Conservation (phyloP, 2,888 invertebrate genomes). For the Orthosia cruda region DNA sequence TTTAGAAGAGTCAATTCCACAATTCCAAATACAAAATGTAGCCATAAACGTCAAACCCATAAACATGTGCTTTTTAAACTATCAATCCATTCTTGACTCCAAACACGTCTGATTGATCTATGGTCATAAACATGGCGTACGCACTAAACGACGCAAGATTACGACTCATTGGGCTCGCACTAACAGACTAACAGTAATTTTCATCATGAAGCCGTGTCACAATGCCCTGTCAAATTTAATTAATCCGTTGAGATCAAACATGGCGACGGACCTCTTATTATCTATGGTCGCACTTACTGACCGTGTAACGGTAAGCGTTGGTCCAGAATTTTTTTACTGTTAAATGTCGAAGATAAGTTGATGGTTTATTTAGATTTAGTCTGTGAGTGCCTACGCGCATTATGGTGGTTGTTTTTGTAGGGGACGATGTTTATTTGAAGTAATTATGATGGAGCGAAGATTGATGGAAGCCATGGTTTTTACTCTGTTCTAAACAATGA, state of each 20-base stretch:
- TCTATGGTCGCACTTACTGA: constrained; percentile 69
- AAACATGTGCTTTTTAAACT: constrained; percentile 36
- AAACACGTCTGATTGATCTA: constrained; percentile 60
- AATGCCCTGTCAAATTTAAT: constrained; percentile 79
- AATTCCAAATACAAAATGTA: background rate
- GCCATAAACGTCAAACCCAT: constrained; percentile 12
- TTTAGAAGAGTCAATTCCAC: background rate
- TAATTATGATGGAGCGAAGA: background rate
- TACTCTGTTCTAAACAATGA: background rate
- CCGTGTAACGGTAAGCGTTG: constrained; percentile 79
- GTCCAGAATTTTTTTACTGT: constrained; percentile 83
- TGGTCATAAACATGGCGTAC: constrained; percentile 39
- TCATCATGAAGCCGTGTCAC: constrained; percentile 69
- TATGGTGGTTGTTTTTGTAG: constrained; percentile 49
- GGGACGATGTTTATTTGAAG: constrained; percentile 1
- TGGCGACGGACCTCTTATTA: constrained; percentile 66
- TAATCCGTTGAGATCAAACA: constrained; percentile 73
- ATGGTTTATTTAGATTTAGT: constrained; percentile 76
- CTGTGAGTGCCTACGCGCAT: constrained; percentile 52
- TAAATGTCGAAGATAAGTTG: constrained; percentile 77
- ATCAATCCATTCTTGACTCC: constrained; percentile 51
- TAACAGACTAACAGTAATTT: constrained; percentile 60
- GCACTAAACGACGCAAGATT: constrained; percentile 56
- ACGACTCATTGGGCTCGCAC: constrained; percentile 49
- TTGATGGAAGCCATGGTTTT: background rate